Conservation (phyloP, 2,797 vertebrate genomes). For the Pipistrellus nathusii region DNA sequence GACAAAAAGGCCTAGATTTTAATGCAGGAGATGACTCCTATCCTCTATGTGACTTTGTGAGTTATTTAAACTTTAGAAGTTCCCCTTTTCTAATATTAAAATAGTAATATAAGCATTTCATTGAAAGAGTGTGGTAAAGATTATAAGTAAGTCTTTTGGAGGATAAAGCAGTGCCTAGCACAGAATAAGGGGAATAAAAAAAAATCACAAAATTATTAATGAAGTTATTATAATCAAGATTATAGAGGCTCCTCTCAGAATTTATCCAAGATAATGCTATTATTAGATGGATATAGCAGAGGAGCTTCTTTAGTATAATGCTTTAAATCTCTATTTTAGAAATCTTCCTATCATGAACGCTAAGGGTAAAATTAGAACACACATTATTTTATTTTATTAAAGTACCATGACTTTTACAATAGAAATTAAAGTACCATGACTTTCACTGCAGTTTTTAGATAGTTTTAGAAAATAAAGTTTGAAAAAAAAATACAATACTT, state of each 20-base stretch:
- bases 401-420: neutral
- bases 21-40: neutral
- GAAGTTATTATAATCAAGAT: neutral
- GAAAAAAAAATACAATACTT: neutral
- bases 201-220: neutral
- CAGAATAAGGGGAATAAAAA: neutral
- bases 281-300: neutral
- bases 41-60: neutral
- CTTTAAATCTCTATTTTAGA: neutral
- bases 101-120: neutral
- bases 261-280: neutral
- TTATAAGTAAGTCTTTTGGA: constrained; percentile 41
- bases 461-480: constrained; percentile 22
- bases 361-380: neutral
- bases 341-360: neutral
- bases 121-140: neutral
- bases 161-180: neutral
- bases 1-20: neutral
- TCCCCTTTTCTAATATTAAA: neutral
- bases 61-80: neutral
- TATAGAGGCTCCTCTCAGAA: neutral
- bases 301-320: neutral
- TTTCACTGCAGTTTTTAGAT: neutral
- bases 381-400: constrained; percentile 18
- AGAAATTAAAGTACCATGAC: neutral